Evolutionary conservation across 1,140 invertebrate genomes (phyloP).

Genomic region (Forficula auricularia): DNA sequence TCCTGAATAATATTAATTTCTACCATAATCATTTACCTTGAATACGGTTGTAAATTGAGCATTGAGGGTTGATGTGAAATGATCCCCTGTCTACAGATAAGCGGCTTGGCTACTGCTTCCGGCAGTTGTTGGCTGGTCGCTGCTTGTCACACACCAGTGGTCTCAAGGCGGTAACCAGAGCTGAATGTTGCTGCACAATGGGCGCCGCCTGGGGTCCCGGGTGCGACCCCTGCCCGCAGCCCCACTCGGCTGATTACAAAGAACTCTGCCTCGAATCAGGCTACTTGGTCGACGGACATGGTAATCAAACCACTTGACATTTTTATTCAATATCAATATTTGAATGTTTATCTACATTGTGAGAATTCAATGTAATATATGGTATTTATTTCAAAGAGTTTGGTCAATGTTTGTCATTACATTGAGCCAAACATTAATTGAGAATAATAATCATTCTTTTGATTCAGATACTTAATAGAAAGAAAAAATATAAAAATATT

Average conservation of each 20-base stretch:
- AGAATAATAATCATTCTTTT: too few relatives aligned
- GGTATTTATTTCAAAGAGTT: constrained; percentile 1
- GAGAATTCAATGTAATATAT: constrained; percentile 2
- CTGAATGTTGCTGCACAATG: constrained; percentile 72
- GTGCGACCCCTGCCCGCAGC: constrained; percentile 62
- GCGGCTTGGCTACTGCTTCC: constrained; percentile 57
- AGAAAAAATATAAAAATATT: too few relatives aligned
- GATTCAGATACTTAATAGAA: too few relatives aligned
- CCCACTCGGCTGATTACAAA: constrained; percentile 48
- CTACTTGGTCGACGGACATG: constrained; percentile 47
- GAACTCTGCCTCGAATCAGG: constrained; percentile 59
- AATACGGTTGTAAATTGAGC: too few relatives aligned
- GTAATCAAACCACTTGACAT: constrained; percentile 29
- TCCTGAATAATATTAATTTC: too few relatives aligned
- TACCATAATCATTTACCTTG: too few relatives aligned
- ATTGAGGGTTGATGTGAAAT: too few relatives aligned
- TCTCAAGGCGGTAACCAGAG: constrained; percentile 40
- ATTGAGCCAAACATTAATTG: too few relatives aligned
- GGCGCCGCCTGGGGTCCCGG: constrained; percentile 72
- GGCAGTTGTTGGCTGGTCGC: constrained; percentile 47
- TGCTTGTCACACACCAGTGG: constrained; percentile 37
- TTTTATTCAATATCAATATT: too few relatives aligned
- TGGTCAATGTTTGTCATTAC: too few relatives aligned
- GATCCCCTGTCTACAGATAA: constrained; percentile 50
- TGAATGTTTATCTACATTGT: too few relatives aligned